A percentile compares a stretch with the other conserved stretches of the same genome.
Evolutionary conservation across 2,797 vertebrate species (phyloP).

Genomic region (Cossypha caffra): DNA sequence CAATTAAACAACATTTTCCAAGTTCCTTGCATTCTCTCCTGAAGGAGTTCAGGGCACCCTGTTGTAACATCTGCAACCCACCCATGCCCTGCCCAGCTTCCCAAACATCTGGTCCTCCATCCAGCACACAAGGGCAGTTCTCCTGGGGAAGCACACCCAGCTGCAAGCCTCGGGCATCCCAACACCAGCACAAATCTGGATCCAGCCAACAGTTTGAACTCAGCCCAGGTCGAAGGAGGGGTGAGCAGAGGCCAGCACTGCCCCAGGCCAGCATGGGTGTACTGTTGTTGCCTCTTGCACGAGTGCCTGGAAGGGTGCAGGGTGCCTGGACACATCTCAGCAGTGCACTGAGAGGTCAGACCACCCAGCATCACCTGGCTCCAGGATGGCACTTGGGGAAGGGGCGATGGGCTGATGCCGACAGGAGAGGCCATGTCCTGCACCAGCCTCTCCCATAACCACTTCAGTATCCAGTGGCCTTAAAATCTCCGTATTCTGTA

Average conservation of each 20-base stretch:
- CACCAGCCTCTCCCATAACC: not conserved
- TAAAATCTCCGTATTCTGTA: not conserved
- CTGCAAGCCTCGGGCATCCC: not conserved
- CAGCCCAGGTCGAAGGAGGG: fast-evolving
- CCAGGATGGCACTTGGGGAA: not conserved
- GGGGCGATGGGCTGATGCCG: fast-evolving
- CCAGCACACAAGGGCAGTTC: conserved; percentile 1
- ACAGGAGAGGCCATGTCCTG: not conserved
- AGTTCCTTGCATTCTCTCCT: conserved; percentile 57
- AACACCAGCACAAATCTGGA: not conserved
- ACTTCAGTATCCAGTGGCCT: not conserved
- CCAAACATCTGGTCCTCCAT: not conserved
- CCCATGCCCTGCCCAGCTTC: conserved; percentile 47
- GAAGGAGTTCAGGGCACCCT: conserved; percentile 31
- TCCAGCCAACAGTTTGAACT: not conserved
- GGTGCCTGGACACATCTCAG: fast-evolving
- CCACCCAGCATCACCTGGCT: not conserved
- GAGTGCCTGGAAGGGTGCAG: not conserved
- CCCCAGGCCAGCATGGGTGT: fast-evolving
- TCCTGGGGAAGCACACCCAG: not conserved
- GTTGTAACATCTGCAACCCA: conserved; percentile 43
- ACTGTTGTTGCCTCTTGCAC: not conserved
- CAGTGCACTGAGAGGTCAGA: not conserved
- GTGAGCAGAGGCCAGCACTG: not conserved
- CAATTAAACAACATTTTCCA: conserved; percentile 46